Base-by-base conservation (phyloP, 2,113 vertebrate species). In the Melanocharis versteri region DNA sequence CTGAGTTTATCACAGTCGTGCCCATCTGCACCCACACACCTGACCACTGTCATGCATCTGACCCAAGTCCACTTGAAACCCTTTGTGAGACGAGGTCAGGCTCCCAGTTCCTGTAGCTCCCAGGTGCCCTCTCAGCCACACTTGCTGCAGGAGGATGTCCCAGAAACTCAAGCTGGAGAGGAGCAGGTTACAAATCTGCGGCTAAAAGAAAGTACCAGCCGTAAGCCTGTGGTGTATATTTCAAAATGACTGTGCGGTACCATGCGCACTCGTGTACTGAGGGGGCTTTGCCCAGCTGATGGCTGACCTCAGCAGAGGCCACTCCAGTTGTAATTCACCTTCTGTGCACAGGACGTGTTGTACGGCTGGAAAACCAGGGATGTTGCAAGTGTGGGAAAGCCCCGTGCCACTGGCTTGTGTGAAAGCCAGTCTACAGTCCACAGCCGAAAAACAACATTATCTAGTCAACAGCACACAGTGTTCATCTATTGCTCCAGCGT, bases 331-430 rank as follows among this genome's bases (percentile, higher is more conserved):
- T 89, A 97, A 90, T 95, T 95, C 94, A 94, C 98, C 96, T 28
- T 61, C 77, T 93, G 96, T 39, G 91, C 85, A 90, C 68, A 76
- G 82, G 35, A 58, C 9, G 0, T 56, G 62, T 72, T 37, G 30
- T 40, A 94, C 30, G 20, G 89, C 42, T 98, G 65, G 71, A 94
- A 97, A 97, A 85, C 35, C 58, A 84, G 62, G 11, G 70, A 91
- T 94, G 94, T 65, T 94, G 95, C 75, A 94, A 97, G 89, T 81
- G 68, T 65, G 80, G 87, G 96, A 97, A 97, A 95, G 80, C 18
- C 35, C 84, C 81, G 33, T 3, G 9, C 66, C 84, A 95, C 17
- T 96, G 92, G 83, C 65, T 79, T 21, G 20, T 79, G 16, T 86
- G 76, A 94, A 96, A 96, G 83, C 62, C 92, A 70, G 92, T 85